A percentile compares a stretch with the other conserved stretches of the same genome.
These are phyloP conservation scores for Eucidaris tribuloides DNA, from an alignment of 35 echinoderm and acorn worm species.

Conservation along the genomic window DNA sequence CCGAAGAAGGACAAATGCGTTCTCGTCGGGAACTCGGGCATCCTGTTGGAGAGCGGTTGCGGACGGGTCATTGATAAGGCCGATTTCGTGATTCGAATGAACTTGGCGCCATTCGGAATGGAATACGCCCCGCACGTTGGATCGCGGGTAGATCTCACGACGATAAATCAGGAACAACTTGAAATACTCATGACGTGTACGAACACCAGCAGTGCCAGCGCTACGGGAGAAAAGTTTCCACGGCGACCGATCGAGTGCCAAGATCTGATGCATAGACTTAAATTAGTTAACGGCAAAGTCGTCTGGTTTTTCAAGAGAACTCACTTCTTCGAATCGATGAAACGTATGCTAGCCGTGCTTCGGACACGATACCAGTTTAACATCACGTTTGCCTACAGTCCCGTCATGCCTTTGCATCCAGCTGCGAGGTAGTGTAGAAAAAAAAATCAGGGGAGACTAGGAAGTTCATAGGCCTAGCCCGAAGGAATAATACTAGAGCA, in stretches of 20 bases:
- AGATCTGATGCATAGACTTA: background rate
- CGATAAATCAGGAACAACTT: slow-evolving; percentile 24
- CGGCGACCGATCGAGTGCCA: background rate
- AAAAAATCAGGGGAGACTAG: too few relatives aligned
- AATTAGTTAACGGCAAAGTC: background rate
- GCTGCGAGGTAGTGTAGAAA: background rate
- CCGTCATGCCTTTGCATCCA: background rate
- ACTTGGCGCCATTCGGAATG: slow-evolving; percentile 39
- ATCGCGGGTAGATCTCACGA: slow-evolving; percentile 19
- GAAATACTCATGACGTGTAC: background rate
- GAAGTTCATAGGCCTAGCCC: too few relatives aligned
- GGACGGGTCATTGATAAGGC: slow-evolving; percentile 44
- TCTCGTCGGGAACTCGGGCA: slow-evolving; percentile 60
- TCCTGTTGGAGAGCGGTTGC: slow-evolving; percentile 51
- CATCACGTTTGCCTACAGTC: background rate
- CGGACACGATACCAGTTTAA: background rate
- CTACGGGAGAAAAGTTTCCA: background rate
- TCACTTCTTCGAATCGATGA: background rate
- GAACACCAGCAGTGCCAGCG: background rate
- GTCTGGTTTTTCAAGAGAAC: background rate
- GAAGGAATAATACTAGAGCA: too few relatives aligned
- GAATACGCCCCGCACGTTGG: slow-evolving; percentile 48
- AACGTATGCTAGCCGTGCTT: background rate
- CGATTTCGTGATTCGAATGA: slow-evolving; percentile 57
- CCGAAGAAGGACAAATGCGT: slow-evolving; percentile 23